Percentiles rank a stretch among this genome's conserved stretches.
phyloP scores from a whole-genome alignment of 2,797 vertebrate species.

The Gallirallus australis region DNA sequence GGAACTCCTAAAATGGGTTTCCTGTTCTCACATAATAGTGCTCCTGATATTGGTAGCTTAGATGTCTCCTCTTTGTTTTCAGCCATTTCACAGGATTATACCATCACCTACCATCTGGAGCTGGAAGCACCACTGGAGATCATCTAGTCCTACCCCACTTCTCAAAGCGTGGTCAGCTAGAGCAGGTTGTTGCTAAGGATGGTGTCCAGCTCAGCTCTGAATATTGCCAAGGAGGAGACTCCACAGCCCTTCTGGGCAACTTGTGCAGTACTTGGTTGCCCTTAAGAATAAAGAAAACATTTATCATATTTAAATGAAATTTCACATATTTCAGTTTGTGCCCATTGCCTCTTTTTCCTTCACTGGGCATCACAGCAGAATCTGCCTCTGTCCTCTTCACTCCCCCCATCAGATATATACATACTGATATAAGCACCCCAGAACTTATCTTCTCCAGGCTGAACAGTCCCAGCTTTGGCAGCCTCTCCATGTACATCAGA shows the following conservation, averaged over 20 bases:
- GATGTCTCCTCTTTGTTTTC: not conserved
- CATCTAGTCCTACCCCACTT: not conserved
- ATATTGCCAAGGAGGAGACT: not conserved
- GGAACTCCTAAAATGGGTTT: not conserved
- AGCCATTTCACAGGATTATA: not conserved
- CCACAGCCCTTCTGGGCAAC: not conserved
- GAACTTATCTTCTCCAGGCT: not conserved
- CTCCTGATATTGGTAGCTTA: not conserved
- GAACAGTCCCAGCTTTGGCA: not conserved
- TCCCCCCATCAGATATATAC: not conserved
- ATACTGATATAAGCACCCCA: not conserved
- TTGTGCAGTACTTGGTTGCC: not conserved
- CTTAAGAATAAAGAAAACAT: not conserved
- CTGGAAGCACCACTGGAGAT: not conserved
- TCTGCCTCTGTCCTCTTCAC: not conserved
- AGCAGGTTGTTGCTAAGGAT: not conserved
- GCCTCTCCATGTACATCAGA: not conserved
- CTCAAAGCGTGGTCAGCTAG: not conserved
- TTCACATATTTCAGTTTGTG: not conserved
- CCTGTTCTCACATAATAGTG: not conserved
- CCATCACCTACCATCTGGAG: not conserved
- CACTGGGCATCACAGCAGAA: not conserved
- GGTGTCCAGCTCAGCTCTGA: not conserved
- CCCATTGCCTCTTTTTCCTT: not conserved
- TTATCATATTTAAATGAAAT: not conserved